phyloP scores from a whole-genome alignment of 1,140 invertebrate species.

The Heliconius nattereri region DNA sequence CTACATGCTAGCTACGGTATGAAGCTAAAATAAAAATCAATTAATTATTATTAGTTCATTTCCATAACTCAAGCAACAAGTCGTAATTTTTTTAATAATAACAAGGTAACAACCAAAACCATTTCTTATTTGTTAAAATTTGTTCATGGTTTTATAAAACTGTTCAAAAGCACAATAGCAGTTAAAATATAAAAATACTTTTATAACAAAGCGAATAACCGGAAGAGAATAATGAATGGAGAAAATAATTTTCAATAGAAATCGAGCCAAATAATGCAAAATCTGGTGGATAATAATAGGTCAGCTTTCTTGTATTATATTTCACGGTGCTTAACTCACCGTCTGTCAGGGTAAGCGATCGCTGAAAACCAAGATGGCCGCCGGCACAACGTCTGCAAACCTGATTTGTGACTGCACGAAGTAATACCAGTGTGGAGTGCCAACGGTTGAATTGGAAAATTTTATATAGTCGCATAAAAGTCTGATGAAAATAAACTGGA shows the following conservation, averaged over 20 bases:
- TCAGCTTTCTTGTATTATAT: constrained; percentile 35
- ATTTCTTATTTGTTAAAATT: no score
- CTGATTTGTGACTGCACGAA: constrained; percentile 60
- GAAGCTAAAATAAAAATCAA: no score
- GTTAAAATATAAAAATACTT: neutral
- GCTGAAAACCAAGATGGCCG: constrained; percentile 58
- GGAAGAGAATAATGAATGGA: constrained; percentile 6
- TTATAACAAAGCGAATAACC: neutral
- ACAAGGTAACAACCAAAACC: no score
- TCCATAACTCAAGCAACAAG: no score
- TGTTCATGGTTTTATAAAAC: no score
- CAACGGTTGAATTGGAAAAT: constrained; percentile 69
- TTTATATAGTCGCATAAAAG: constrained; percentile 65
- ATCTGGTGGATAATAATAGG: constrained; percentile 28
- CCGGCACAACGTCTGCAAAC: constrained; percentile 48
- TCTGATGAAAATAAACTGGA: constrained; percentile 53
- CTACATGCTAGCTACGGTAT: no score
- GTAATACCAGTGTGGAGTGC: constrained; percentile 47
- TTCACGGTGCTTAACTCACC: constrained; percentile 42
- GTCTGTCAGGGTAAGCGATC: constrained; percentile 46
- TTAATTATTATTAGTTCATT: no score
- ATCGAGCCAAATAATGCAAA: constrained; percentile 26
- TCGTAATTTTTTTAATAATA: no score
- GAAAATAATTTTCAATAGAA: constrained; percentile 24
- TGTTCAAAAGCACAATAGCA: neutral